Conservation (phyloP, 2,113 vertebrate genomes). For the Grantiella picta region DNA sequence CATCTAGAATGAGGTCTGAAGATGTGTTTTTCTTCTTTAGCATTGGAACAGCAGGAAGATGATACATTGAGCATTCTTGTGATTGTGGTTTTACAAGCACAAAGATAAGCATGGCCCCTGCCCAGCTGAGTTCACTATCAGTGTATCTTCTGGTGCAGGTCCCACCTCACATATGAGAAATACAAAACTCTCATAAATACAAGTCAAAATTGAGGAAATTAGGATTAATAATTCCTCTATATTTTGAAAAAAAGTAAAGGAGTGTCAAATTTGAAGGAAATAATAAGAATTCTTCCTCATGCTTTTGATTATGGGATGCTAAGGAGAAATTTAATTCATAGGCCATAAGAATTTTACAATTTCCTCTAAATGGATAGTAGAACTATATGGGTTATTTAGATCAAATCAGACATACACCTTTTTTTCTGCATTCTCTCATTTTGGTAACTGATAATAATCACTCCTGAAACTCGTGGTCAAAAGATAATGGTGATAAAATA, state of each 20-base stretch:
- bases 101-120: background rate
- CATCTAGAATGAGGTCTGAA: background rate
- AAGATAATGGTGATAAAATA: background rate
- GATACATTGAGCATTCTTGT: background rate
- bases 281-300: fast-evolving
- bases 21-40: background rate
- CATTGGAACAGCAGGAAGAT: background rate
- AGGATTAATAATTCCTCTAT: background rate
- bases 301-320: background rate
- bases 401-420: background rate
- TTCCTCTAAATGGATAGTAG: background rate
- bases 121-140: background rate
- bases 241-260: background rate
- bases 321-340: background rate
- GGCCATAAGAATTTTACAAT: background rate
- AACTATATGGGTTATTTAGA: background rate
- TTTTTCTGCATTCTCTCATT: background rate
- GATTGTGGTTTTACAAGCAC: background rate
- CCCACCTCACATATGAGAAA: background rate
- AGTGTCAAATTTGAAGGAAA: background rate
- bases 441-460: background rate
- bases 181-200: background rate
- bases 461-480: background rate
- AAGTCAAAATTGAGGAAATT: background rate
- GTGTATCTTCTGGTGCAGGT: background rate